These are phyloP conservation scores for Corapipo altera DNA, from an alignment of 2,113 vertebrate species.

Conservation along the genomic window DNA sequence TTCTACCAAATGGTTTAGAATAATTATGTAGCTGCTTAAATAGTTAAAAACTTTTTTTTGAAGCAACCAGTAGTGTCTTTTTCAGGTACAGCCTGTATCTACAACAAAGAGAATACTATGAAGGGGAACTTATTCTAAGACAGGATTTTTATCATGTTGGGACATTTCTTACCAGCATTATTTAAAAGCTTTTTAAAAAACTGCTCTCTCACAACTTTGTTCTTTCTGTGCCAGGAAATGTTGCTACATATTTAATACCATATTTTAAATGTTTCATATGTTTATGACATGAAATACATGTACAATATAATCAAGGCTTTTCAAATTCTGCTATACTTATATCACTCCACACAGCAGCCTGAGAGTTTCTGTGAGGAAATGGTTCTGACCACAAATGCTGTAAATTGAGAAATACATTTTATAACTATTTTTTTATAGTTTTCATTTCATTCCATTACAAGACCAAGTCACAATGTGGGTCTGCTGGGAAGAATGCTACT, in stretches of 20 bases:
- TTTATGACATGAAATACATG: constrained; percentile 69
- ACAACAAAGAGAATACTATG: constrained; percentile 64
- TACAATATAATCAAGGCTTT: constrained; percentile 53
- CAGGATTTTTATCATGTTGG: constrained; percentile 53
- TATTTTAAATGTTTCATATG: constrained; percentile 73
- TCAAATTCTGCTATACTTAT: background rate
- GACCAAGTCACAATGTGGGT: background rate
- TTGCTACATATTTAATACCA: constrained; percentile 66
- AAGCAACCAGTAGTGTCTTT: background rate
- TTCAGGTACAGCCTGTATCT: background rate
- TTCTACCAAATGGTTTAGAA: background rate
- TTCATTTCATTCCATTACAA: background rate
- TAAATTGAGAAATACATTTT: background rate
- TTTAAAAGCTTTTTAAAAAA: constrained; percentile 68
- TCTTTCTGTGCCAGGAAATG: constrained; percentile 54
- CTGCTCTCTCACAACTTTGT: constrained; percentile 48
- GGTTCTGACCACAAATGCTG: background rate
- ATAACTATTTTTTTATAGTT: background rate
- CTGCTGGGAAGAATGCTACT: background rate
- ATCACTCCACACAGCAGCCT: background rate
- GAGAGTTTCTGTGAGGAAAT: constrained; percentile 2
- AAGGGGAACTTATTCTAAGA: constrained; percentile 22
- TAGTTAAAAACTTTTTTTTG: background rate
- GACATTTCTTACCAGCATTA: constrained; percentile 67
- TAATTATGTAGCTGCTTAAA: background rate